Evolutionary conservation across 2,888 invertebrate species (phyloP).

Genomic region (Podabrus alpinus): DNA sequence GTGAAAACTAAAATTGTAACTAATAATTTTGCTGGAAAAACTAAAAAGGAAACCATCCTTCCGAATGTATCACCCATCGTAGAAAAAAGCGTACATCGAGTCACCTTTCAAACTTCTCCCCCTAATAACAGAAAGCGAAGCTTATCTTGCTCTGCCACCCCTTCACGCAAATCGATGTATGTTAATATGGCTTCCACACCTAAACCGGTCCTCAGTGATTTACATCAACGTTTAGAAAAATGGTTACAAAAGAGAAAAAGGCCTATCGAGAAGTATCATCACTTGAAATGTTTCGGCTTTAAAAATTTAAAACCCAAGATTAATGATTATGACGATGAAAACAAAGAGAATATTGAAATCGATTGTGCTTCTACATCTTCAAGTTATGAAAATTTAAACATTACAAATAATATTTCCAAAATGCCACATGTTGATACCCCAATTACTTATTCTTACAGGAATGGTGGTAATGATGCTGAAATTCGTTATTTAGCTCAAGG

Average conservation of each 20-base stretch:
- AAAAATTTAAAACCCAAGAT: conserved; percentile 7
- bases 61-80: not conserved
- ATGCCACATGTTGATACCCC: not conserved
- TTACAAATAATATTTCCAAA: no score
- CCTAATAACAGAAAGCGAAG: not conserved
- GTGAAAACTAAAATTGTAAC: not conserved
- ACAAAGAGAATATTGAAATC: conserved; percentile 60
- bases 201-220: conserved; percentile 41
- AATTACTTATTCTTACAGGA: conserved; percentile 46
- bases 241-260: conserved; percentile 62
- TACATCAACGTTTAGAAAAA: conserved; percentile 55
- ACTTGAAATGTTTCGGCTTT: conserved; percentile 59
- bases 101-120: not conserved
- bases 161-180: not conserved
- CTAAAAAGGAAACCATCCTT: not conserved
- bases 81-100: not conserved
- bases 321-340: conserved; percentile 51
- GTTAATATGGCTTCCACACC: not conserved
- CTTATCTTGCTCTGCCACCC: not conserved
- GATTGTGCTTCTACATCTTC: conserved; percentile 50
- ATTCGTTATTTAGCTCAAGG: conserved; percentile 51
- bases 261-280: conserved; percentile 57
- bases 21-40: not conserved
- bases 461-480: conserved; percentile 38
- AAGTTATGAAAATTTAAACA: conserved; percentile 41